Base-by-base conservation (phyloP, 2,113 vertebrate species). In the Dascyllus trimaculatus region DNA sequence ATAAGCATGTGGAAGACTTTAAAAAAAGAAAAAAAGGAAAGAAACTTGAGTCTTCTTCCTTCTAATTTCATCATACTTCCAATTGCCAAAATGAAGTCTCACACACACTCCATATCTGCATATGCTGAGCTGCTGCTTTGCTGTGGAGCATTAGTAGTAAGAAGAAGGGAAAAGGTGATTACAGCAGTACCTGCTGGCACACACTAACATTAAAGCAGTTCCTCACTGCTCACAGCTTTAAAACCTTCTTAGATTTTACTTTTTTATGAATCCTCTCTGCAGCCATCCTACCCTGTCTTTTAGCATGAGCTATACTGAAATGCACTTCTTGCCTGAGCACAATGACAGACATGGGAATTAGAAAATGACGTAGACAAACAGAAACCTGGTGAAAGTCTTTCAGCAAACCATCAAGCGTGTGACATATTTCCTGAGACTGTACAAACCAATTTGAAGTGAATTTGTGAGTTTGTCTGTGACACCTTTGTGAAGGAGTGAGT, bases 161-260 rank as follows among this genome's bases (percentile, higher is more conserved):
- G 15, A 65, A 48, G 17, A 18, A 17, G 4, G 4, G 29, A 62
- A 65, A 32, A 13, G 43, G 45, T 19, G 14, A 38, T 62, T 22
- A 24, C 38, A 77, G 80, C 46, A 62, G 21, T 46, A 68, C 26
- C 68, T 80, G 72, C 76, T 86, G 80, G 63, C 35, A 0, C 4
- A 38, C 21, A 24, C 22, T 13, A 15, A 40, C 29, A 51, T 38
- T 61, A 67, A 46, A 56, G 24, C n/a, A 51, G 7, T 46, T 35
- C 53, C 38, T 75, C 22, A 59, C 48, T 51, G 18, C 48, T 45
- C 43, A 45, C 43, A 11, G 11, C 45, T 4, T 46, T 46, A 11
- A 46, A 46, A 11, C 43, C 2, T 29, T 5, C 29, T 29, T 29
- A 29, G 29, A 29, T 46, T 15, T 13, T 11, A 45, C 14, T 18